phyloP scores from a whole-genome alignment of 2,888 invertebrate species.

The Noctua fimbriata region DNA sequence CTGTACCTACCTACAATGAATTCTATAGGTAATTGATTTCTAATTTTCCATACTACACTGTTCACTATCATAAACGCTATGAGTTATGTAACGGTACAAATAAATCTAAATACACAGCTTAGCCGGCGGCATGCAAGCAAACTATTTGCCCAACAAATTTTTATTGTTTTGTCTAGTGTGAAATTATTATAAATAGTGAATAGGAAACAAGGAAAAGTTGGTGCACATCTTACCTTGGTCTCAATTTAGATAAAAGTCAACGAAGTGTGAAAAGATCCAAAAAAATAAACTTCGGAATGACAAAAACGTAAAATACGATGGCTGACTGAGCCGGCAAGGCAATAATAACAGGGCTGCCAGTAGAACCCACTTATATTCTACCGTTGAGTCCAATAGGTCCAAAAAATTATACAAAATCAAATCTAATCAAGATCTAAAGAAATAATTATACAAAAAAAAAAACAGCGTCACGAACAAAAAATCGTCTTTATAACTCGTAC shows the following conservation, averaged over 20 bases:
- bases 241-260: conserved; percentile 11
- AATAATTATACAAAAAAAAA: neutral
- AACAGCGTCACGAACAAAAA: neutral
- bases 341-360: conserved; percentile 22
- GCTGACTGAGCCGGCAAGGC: neutral
- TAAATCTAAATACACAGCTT: conserved; percentile 9
- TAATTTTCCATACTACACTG: neutral
- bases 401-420: neutral
- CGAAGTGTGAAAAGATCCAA: neutral
- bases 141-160: neutral
- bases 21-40: neutral
- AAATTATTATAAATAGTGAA: neutral
- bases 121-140: conserved; percentile 15
- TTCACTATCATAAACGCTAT: neutral
- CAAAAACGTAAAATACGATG: too few relatives aligned
- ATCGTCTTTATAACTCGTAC: neutral
- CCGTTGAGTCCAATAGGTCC: too few relatives aligned
- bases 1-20: neutral
- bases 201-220: neutral
- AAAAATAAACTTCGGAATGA: conserved; percentile 8
- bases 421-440: neutral
- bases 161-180: neutral
- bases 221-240: conserved; percentile 38
- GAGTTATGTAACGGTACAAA: conserved; percentile 52
- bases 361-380: neutral